Conservation (phyloP, 2,113 vertebrate species). For the Numida meleagris region DNA sequence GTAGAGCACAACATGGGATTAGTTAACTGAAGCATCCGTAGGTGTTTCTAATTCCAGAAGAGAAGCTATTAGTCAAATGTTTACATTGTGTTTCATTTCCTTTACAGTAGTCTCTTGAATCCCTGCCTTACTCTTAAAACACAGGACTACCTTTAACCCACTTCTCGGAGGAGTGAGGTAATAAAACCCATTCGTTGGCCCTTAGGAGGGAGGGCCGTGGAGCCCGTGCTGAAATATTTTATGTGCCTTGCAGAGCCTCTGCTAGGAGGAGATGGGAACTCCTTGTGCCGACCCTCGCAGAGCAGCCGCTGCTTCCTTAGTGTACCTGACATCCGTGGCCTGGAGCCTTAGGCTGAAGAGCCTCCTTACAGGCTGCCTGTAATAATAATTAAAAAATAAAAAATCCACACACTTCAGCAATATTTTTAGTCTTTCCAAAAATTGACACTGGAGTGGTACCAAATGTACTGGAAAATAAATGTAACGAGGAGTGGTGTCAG, state of each 20-base stretch:
- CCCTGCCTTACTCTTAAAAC: slow-evolving; percentile 16
- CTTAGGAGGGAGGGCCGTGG: background rate
- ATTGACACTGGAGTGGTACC: background rate
- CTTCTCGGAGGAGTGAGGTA: background rate
- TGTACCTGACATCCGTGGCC: background rate
- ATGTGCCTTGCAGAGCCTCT: background rate
- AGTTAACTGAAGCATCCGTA: slow-evolving; percentile 31
- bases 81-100: slow-evolving; percentile 62
- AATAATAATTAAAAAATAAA: background rate
- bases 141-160: background rate
- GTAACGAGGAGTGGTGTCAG: background rate
- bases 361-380: background rate
- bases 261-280: background rate
- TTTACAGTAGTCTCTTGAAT: slow-evolving; percentile 46
- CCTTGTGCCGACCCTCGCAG: background rate
- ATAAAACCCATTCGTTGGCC: background rate
- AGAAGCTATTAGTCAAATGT: slow-evolving; percentile 62
- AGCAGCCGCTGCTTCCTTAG: background rate
- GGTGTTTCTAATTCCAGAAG: slow-evolving; percentile 45
- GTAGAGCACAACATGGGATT: slow-evolving; percentile 15
- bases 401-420: background rate
- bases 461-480: background rate
- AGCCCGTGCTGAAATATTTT: background rate
- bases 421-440: background rate
- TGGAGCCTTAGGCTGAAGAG: rapidly evolving